phyloP scores from a whole-genome alignment of 2,888 invertebrate species.

The Drosophila glabriapex region DNA sequence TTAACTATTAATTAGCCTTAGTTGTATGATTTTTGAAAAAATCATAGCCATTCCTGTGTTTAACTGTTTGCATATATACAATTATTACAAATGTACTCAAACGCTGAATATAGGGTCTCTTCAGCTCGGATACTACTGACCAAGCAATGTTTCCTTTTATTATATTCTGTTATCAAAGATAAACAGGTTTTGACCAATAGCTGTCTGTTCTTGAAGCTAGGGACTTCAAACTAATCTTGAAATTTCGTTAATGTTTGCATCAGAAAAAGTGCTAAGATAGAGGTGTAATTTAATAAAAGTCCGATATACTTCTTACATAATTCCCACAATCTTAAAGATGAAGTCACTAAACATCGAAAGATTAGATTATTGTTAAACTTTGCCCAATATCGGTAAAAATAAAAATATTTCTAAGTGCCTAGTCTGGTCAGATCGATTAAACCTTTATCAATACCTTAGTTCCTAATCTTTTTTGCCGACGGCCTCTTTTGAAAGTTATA shows the following conservation, averaged over 20 bases:
- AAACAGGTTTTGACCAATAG: neutral
- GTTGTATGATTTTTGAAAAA: neutral
- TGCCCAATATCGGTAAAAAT: neutral
- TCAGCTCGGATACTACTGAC: too few species aligned
- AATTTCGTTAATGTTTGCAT: neutral
- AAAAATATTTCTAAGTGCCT: neutral
- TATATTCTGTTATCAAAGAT: neutral
- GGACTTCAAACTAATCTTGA: neutral
- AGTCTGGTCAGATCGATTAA: neutral
- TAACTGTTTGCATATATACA: neutral
- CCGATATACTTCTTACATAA: neutral
- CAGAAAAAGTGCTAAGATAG: neutral
- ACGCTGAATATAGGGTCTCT: neutral
- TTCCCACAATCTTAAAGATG: neutral
- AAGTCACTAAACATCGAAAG: neutral
- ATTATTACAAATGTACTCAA: neutral
- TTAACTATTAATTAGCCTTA: neutral
- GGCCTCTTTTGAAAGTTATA: neutral
- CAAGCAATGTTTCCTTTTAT: neutral
- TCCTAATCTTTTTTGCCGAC: neutral
- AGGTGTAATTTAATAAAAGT: neutral
- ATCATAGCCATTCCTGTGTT: neutral
- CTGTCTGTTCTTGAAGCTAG: neutral
- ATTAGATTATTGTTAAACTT: neutral
- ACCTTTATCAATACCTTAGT: neutral